Base-by-base conservation (phyloP, 2,113 vertebrate species). In the Corvus cornix region DNA sequence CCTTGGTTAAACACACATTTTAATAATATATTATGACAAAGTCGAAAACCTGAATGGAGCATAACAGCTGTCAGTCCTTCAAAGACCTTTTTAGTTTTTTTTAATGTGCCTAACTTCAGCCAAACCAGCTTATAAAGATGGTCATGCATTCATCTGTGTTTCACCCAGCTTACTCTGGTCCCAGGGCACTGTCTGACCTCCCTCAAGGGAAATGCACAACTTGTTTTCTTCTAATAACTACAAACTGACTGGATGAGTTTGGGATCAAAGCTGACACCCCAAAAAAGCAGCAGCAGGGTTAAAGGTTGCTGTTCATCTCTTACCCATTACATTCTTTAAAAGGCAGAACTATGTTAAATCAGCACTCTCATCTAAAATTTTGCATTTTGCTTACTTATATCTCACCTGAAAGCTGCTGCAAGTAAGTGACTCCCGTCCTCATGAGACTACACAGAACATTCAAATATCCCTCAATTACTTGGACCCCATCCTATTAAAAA, bases 401-500 rank as follows among this genome's bases (percentile, higher is more conserved):
- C 60, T 33, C 18, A 93, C 26, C 22, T 33, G 35, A 86, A 89
- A 72, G 92, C 33, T 78, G 43, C 2, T 62, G 58, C 51, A 90
- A 48, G 39, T 10, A 59, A 69, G 10, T 19, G 68, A 49, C 41
- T 72, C 15, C 60, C 24, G 13, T 67, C 79, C 82, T 90, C 92
- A 13, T 30, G 80, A 46, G 75, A 63, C 59, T 30, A 67, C 62
- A 63, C 19, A 37, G 90, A 88, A 70, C 51, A 72, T 52, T 87
- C 27, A 56, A 95, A 28, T 59, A 84, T 55, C 68, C 60, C 44
- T 89, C 83, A 90, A 24, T 72, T 52, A 77, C 87, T 73, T 94
- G 82, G 90, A 86, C 68, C 52, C 79, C 6, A 8, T 80, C 82
- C 83, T 67, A 78, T 84, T 88, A 96, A 96, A 96, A 89, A 92